Percentiles rank a stretch among this genome's conserved stretches.
These are phyloP conservation scores for Mormyrops attenuatus DNA, from an alignment of 2,797 vertebrate genomes.

Conservation along the genomic window DNA sequence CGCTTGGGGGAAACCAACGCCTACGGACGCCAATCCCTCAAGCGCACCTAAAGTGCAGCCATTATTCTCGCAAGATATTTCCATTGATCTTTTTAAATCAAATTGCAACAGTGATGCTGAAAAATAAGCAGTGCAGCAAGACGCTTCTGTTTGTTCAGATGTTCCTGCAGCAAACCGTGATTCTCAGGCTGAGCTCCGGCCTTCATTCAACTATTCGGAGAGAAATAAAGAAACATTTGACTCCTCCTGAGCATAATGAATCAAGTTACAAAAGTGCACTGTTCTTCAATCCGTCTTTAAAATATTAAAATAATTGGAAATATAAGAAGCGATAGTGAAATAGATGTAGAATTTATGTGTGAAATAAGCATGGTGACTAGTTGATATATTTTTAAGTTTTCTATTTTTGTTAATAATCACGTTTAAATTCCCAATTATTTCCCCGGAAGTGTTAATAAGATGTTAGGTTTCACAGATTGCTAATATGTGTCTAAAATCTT, in stretches of 20 bases:
- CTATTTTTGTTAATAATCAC: not conserved
- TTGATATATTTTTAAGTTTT: not conserved
- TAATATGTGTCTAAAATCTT: not conserved
- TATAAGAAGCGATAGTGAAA: not conserved
- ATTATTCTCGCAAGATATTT: not conserved
- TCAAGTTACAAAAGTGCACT: not conserved
- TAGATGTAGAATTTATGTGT: not conserved
- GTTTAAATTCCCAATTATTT: not conserved
- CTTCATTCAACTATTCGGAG: not conserved
- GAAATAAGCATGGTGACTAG: not conserved
- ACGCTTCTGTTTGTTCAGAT: not conserved
- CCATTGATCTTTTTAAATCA: slow-evolving; percentile 9
- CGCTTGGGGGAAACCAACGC: not conserved
- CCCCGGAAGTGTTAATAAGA: not conserved
- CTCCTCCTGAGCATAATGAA: not conserved
- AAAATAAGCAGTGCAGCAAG: not conserved
- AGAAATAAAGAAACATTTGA: not conserved
- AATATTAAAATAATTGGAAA: not conserved
- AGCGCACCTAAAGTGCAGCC: not conserved
- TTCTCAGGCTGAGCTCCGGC: not conserved
- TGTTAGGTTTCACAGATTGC: not conserved
- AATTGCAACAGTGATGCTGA: not conserved
- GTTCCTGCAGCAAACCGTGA: not conserved
- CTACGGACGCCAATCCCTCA: not conserved
- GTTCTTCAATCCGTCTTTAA: not conserved